phyloP scores from a whole-genome alignment of 2,888 invertebrate genomes.

The Cryptosula pallasiana region DNA sequence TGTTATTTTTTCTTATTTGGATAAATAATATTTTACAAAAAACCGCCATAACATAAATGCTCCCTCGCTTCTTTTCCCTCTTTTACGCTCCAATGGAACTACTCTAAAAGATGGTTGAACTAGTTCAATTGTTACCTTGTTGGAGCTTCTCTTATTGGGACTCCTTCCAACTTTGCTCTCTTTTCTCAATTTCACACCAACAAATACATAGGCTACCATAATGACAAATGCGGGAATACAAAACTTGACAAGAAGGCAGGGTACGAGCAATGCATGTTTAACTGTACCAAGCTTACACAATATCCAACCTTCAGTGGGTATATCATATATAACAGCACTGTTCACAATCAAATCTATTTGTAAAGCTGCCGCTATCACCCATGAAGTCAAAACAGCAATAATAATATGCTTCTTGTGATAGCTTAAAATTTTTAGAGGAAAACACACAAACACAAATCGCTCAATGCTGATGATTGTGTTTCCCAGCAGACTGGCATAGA shows the following conservation, averaged over 20 bases:
- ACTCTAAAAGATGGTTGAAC: too few species aligned
- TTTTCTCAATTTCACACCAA: background rate
- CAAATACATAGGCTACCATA: background rate
- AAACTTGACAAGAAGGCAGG: background rate
- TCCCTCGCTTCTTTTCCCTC: too few species aligned
- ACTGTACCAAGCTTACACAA: background rate
- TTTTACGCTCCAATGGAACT: too few species aligned
- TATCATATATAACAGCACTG: background rate
- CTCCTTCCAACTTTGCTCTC: too few species aligned
- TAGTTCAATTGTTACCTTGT: too few species aligned
- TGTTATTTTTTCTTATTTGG: too few species aligned
- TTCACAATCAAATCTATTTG: background rate
- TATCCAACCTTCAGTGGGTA: background rate
- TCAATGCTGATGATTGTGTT: background rate
- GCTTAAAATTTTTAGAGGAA: background rate
- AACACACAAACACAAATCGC: background rate
- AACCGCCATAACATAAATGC: too few species aligned
- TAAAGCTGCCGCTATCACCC: background rate
- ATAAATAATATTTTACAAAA: too few species aligned
- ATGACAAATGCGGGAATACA: background rate
- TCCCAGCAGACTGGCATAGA: background rate
- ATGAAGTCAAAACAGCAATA: background rate
- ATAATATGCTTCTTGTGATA: background rate
- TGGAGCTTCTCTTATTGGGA: too few species aligned
- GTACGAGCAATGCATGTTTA: background rate